These are phyloP conservation scores for Lacanobia oleracea DNA, from an alignment of 2,888 invertebrate genomes.

Conservation along the genomic window DNA sequence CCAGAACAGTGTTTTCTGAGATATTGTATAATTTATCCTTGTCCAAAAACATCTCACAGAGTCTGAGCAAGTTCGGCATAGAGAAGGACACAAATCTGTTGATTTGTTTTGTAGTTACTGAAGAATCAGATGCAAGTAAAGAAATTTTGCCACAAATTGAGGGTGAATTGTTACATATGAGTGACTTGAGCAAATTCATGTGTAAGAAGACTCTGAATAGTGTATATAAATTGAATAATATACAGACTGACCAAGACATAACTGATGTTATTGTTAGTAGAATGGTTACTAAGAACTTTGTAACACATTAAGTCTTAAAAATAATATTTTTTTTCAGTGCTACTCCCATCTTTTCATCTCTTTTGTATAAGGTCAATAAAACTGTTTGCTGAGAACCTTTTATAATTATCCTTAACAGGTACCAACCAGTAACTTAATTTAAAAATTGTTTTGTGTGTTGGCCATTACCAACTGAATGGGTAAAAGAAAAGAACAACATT, in stretches of 20 bases:
- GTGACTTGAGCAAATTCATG: constrained; percentile 84
- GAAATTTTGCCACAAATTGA: constrained; percentile 86
- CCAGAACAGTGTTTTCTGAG: constrained; percentile 92
- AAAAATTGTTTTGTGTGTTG: not conserved
- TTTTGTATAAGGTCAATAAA: no score
- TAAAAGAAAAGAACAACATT: constrained; percentile 48
- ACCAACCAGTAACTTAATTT: not conserved
- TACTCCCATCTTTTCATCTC: no score
- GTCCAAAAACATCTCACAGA: constrained; percentile 93
- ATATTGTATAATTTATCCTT: constrained; percentile 92
- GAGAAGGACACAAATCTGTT: constrained; percentile 77
- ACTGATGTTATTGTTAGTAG: constrained; percentile 92
- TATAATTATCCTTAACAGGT: no score
- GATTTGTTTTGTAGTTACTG: constrained; percentile 78
- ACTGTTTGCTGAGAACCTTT: no score
- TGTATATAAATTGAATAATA: constrained; percentile 91
- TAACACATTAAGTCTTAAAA: constrained; percentile 40
- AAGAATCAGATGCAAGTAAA: constrained; percentile 70
- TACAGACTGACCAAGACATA: constrained; percentile 82
- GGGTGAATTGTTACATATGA: constrained; percentile 89
- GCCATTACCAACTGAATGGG: not conserved
- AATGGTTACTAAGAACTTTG: constrained; percentile 91
- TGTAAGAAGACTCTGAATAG: constrained; percentile 89
- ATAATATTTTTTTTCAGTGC: not conserved
- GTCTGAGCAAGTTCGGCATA: constrained; percentile 92